Percentiles rank a stretch among this genome's conserved stretches.
phyloP scores from a whole-genome alignment of 1,140 invertebrate genomes.

The Drosophila quadrilineata region DNA sequence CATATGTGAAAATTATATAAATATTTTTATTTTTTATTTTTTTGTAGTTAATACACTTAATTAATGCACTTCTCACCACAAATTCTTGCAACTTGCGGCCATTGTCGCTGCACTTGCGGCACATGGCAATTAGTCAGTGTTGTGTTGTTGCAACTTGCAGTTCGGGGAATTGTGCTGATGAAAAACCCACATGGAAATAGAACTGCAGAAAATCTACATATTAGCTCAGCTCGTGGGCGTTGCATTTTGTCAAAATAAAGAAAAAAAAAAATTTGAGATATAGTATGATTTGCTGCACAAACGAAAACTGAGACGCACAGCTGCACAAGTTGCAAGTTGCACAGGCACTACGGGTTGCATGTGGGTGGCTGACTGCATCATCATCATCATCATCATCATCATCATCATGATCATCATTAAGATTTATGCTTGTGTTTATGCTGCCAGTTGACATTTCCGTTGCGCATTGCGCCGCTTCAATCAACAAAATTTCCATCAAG shows the following conservation, averaged over 20 bases:
- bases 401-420: slow-evolving; percentile 47
- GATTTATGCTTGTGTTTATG: slow-evolving; percentile 74
- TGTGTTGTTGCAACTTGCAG: not conserved
- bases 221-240: slow-evolving; percentile 43
- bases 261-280: slow-evolving; percentile 47
- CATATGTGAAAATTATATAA: not conserved
- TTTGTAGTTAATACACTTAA: not conserved
- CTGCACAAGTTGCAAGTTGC: slow-evolving; percentile 35
- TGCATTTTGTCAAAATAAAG: slow-evolving; percentile 58
- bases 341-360: slow-evolving; percentile 20
- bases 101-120: not conserved
- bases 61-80: not conserved
- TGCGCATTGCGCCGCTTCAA: slow-evolving; percentile 52
- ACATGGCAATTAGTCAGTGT: slow-evolving; percentile 23
- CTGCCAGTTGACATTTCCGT: slow-evolving; percentile 70
- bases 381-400: slow-evolving; percentile 41
- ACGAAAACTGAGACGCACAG: slow-evolving; percentile 62
- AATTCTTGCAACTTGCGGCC: not conserved
- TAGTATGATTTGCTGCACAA: slow-evolving; percentile 52
- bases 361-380: slow-evolving; percentile 58
- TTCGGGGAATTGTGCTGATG: slow-evolving; percentile 8
- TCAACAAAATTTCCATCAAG: slow-evolving; percentile 63
- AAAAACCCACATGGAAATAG: slow-evolving; percentile 25
- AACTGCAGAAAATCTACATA: slow-evolving; percentile 33
- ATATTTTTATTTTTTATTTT: not conserved